Conservation (phyloP, 1,140 invertebrate genomes). For the Drosophila navojoa region DNA sequence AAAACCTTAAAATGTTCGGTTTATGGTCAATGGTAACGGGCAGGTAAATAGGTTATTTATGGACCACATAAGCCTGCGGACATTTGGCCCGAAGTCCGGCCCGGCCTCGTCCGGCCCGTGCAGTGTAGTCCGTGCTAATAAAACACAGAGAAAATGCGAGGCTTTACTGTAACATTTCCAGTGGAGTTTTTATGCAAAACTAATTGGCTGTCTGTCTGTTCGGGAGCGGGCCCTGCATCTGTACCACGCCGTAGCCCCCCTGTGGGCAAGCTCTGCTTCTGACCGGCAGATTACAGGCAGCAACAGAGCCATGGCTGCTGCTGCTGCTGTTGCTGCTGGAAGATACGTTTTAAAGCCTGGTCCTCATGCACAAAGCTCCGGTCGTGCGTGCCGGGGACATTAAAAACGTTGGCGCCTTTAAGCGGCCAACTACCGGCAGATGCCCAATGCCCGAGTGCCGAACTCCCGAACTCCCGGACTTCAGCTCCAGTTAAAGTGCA, state of each 20-base stretch:
- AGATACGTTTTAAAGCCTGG: constrained; percentile 7
- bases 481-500: constrained; percentile 63
- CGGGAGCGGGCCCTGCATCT: constrained; percentile 18
- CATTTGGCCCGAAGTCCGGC: constrained; percentile 2
- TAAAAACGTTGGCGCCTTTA: constrained; percentile 68
- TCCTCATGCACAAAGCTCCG: constrained; percentile 30
- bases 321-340: not conserved
- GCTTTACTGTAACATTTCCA: constrained; percentile 65
- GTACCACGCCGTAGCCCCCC: constrained; percentile 13
- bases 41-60: constrained; percentile 59
- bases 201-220: constrained; percentile 60
- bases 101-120: not conserved
- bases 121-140: constrained; percentile 19
- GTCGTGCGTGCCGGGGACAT: constrained; percentile 64
- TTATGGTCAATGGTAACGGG: constrained; percentile 52
- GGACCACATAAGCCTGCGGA: constrained; percentile 40
- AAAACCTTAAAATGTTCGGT: constrained; percentile 67
- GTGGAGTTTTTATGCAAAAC: constrained; percentile 75
- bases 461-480: constrained; percentile 5
- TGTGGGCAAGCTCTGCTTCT: constrained; percentile 13
- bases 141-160: constrained; percentile 46
- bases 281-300: constrained; percentile 26
- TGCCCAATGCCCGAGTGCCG: not conserved
- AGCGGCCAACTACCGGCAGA: constrained; percentile 15
- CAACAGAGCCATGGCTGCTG: constrained; percentile 23